phyloP scores from a whole-genome alignment of 2,113 vertebrate genomes.

The Cyanocitta stelleri region DNA sequence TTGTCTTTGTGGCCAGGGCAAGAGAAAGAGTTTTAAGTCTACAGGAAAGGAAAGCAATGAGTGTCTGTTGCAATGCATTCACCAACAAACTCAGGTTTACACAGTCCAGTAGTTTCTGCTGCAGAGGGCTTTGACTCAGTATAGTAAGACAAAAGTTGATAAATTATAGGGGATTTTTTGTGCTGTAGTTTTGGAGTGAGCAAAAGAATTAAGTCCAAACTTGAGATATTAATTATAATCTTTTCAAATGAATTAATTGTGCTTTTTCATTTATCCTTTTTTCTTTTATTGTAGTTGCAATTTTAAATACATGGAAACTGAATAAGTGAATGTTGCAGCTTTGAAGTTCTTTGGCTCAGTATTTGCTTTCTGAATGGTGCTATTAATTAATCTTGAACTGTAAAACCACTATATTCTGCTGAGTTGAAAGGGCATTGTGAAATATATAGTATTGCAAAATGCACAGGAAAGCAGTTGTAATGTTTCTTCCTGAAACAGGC shows the following conservation, averaged over 20 bases:
- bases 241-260: background rate
- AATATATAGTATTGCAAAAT: background rate
- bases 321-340: background rate
- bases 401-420: background rate
- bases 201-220: background rate
- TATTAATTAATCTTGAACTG: background rate
- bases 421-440: constrained; percentile 6
- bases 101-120: background rate
- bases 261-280: background rate
- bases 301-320: background rate
- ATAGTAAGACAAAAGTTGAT: background rate
- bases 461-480: constrained; percentile 7
- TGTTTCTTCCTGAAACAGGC: background rate
- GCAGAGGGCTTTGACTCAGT: background rate
- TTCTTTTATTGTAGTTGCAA: background rate
- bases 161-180: background rate
- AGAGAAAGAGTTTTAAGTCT: background rate
- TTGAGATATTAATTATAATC: background rate
- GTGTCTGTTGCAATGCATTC: background rate
- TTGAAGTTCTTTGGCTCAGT: background rate
- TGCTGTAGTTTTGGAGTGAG: background rate
- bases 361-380: background rate
- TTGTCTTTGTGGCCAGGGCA: background rate
- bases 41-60: background rate
- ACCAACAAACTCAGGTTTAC: background rate